Conservation (phyloP, 2,113 vertebrate genomes). For the Crotalus helleri region DNA sequence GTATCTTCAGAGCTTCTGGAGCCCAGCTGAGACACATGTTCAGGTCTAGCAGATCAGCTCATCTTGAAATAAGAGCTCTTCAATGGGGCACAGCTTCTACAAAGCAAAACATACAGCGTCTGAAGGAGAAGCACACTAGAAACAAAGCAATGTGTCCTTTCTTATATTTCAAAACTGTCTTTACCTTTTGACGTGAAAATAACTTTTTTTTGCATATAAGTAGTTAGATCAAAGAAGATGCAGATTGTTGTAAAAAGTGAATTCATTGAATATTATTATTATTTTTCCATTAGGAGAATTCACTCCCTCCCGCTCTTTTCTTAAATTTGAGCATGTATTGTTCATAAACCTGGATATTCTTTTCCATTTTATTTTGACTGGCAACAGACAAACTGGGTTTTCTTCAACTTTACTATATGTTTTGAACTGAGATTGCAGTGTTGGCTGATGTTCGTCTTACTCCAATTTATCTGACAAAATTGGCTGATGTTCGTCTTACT, state of each 20-base stretch:
- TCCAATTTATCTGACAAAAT: background rate
- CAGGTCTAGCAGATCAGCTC: background rate
- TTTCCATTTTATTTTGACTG: constrained; percentile 8
- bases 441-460: background rate
- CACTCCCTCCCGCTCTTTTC: background rate
- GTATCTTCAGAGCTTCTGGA: background rate
- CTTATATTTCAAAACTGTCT: constrained; percentile 11
- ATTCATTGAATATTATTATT: constrained; percentile 33
- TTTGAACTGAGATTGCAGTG: background rate
- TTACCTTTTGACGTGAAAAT: constrained; percentile 39
- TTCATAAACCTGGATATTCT: constrained; percentile 30
- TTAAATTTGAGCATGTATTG: background rate
- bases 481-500: background rate
- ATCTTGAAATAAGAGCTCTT: background rate
- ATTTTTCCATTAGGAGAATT: background rate
- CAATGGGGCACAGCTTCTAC: background rate
- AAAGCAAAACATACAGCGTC: constrained; percentile 28
- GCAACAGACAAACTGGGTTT: background rate
- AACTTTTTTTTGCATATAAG: constrained; percentile 32
- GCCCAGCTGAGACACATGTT: background rate
- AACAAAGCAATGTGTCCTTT: constrained; percentile 35
- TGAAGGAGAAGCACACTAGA: constrained; percentile 2
- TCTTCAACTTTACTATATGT: background rate
- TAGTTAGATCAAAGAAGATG: constrained; percentile 50
- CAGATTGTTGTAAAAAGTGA: constrained; percentile 16